Evolutionary conservation across 2,797 vertebrate species (phyloP).

Genomic region (Craterocephalus amniculus): DNA sequence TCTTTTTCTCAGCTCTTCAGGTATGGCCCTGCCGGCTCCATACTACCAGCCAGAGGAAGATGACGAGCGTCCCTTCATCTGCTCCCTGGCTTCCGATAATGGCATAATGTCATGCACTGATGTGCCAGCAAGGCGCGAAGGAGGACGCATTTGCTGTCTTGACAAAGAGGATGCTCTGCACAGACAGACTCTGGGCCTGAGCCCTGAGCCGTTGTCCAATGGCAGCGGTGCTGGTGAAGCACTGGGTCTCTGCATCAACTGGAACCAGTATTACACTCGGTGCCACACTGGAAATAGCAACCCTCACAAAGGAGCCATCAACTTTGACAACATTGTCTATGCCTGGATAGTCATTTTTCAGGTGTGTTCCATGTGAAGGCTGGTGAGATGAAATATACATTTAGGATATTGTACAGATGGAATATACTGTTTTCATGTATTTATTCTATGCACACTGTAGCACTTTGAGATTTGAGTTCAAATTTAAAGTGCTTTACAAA

Average conservation of each 20-base stretch:
- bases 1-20: conserved; percentile 84
- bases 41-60: conserved; percentile 95
- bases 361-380: conserved; percentile 44
- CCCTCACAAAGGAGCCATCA: conserved; percentile 98
- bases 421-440: too few relatives aligned
- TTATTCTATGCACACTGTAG: too few relatives aligned
- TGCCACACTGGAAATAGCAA: conserved; percentile 92
- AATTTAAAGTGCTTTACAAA: too few relatives aligned
- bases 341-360: conserved; percentile 98
- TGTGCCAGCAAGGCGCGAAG: conserved; percentile 90
- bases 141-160: conserved; percentile 93
- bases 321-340: conserved; percentile 98
- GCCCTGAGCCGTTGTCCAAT: conserved; percentile 86
- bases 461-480: too few relatives aligned
- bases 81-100: conserved; percentile 94
- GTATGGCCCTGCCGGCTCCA: conserved; percentile 87
- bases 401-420: too few relatives aligned
- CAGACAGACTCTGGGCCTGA: conserved; percentile 82
- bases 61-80: conserved; percentile 97
- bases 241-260: conserved; percentile 93
- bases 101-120: conserved; percentile 96
- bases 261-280: conserved; percentile 96
- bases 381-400: neutral
- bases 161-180: conserved; percentile 92
- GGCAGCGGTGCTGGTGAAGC: conserved; percentile 76